Percentiles rank a stretch among this genome's conserved stretches.
These are phyloP conservation scores for Platysteira castanea DNA, from an alignment of 2,113 vertebrate genomes.

Conservation along the genomic window DNA sequence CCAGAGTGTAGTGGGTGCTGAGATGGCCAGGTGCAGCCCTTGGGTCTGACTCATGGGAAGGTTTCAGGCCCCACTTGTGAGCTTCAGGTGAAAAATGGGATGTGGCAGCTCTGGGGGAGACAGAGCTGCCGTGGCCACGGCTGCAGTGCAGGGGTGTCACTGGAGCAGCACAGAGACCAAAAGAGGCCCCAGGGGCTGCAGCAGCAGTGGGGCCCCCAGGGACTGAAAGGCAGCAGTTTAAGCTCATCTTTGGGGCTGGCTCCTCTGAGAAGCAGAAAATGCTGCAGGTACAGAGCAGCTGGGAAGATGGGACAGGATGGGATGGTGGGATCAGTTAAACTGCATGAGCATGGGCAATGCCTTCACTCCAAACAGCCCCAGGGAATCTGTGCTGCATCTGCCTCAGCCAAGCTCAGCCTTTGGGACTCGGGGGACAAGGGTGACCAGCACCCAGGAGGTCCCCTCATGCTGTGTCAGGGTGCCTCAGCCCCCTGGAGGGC, in stretches of 20 bases:
- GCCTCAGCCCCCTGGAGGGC: not conserved
- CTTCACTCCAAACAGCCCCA: not conserved
- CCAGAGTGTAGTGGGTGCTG: not conserved
- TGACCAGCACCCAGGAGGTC: not conserved
- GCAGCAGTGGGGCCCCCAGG: not conserved
- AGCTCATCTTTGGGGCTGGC: not conserved
- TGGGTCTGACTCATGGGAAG: not conserved
- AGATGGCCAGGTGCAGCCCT: not conserved
- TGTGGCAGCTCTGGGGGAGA: not conserved
- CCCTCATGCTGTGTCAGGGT: fast-evolving
- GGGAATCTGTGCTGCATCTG: not conserved
- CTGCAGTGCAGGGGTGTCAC: not conserved
- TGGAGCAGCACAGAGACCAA: not conserved
- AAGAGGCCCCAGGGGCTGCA: not conserved
- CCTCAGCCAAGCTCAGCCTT: not conserved
- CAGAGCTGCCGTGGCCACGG: fast-evolving
- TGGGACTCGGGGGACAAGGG: no score
- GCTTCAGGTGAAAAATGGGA: not conserved
- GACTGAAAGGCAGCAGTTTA: not conserved
- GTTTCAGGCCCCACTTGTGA: not conserved
- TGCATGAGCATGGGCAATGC: fast-evolving
- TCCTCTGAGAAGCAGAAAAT: not conserved
- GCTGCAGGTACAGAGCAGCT: not conserved
- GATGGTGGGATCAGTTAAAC: not conserved
- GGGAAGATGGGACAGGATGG: not conserved